A percentile compares a stretch with the other conserved stretches of the same genome.
Evolutionary conservation across 2,113 vertebrate genomes (phyloP).

Genomic region (Scomber japonicus): DNA sequence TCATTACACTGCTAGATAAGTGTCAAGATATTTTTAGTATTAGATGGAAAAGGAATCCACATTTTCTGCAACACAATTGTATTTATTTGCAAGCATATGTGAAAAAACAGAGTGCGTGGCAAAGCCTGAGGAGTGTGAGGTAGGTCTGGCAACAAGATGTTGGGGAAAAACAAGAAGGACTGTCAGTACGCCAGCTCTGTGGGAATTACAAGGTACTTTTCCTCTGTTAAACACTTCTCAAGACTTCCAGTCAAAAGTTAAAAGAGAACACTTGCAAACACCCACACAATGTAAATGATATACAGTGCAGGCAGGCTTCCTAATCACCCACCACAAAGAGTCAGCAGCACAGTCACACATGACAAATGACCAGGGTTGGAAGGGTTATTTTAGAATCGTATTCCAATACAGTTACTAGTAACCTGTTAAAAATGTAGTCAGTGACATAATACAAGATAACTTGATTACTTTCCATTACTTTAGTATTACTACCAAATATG

Average conservation of each 20-base stretch:
- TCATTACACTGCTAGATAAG: not conserved
- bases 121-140: slow-evolving; percentile 8
- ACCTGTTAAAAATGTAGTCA: no score
- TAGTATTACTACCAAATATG: no score
- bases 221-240: slow-evolving; percentile 1
- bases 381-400: no score
- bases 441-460: no score
- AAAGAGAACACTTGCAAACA: no score
- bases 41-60: no score
- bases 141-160: slow-evolving; percentile 28
- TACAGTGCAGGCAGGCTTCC: no score
- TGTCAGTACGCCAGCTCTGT: not conserved
- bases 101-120: not conserved
- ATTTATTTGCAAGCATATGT: not conserved
- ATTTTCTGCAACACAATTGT: not conserved
- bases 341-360: not conserved
- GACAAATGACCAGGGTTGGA: no score
- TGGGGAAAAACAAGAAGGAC: not conserved
- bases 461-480: no score
- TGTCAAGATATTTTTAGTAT: not conserved
- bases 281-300: not conserved
- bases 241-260: not conserved
- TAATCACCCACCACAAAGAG: no score
- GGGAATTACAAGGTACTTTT: slow-evolving; percentile 4
- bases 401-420: no score